Evolutionary conservation across 2,888 invertebrate species (phyloP).

Genomic region (Callyntrura sp.): DNA sequence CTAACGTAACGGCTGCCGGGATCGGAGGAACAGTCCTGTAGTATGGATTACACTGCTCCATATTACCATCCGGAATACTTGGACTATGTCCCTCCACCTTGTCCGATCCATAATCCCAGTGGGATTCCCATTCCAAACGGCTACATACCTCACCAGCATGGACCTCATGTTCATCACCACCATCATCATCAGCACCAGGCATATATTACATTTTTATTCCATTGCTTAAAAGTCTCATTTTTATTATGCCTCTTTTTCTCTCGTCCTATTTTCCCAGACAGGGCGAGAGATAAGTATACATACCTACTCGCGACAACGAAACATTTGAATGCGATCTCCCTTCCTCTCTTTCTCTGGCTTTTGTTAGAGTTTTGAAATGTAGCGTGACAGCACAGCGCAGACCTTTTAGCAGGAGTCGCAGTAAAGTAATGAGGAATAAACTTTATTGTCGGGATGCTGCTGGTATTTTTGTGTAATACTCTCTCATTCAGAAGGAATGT

Average conservation of each 20-base stretch:
- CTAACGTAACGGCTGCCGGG: constrained; percentile 62
- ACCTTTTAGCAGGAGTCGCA: neutral
- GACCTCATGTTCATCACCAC: constrained; percentile 82
- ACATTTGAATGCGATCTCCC: neutral
- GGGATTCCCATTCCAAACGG: constrained; percentile 83
- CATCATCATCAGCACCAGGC: constrained; percentile 84
- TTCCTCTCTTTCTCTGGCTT: constrained; percentile 12
- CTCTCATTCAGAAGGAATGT: constrained; percentile 43
- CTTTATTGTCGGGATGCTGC: constrained; percentile 44
- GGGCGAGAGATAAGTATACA: neutral
- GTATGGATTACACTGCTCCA: constrained; percentile 84
- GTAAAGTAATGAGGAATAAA: constrained; percentile 46
- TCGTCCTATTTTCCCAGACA: neutral
- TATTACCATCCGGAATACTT: constrained; percentile 84
- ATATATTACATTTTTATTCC: constrained; percentile 69
- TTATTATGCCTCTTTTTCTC: constrained; percentile 28
- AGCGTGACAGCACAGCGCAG: constrained; percentile 30
- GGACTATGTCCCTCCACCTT: constrained; percentile 84
- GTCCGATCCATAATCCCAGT: constrained; percentile 84
- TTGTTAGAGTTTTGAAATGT: constrained; percentile 36
- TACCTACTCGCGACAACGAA: neutral
- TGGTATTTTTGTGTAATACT: constrained; percentile 39
- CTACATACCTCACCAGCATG: constrained; percentile 83
- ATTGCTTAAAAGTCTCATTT: constrained; percentile 31
- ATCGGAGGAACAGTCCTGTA: constrained; percentile 76